A percentile compares a stretch with the other conserved stretches of the same genome.
Conservation (phyloP, 2,113 vertebrate species). For the Callithrix jacchus region DNA sequence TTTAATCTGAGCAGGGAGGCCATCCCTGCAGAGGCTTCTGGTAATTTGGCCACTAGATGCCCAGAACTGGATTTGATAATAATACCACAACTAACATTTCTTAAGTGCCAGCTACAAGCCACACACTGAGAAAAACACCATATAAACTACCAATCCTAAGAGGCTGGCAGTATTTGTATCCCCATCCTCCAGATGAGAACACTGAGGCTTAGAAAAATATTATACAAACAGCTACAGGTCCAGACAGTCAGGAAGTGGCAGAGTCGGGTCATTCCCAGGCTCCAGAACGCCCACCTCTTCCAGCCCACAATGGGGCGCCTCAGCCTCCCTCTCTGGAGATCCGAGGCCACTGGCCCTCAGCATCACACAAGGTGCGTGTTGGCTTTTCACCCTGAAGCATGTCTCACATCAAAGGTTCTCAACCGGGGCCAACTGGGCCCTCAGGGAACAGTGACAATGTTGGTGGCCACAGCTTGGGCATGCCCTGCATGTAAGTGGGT, state of each 20-base stretch:
- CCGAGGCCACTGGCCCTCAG: neutral
- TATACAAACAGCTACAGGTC: neutral
- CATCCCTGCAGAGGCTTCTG: neutral
- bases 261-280: neutral
- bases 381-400: neutral
- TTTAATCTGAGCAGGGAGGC: neutral
- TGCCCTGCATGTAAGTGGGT: neutral
- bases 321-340: neutral
- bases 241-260: fast-evolving
- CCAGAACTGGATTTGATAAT: neutral
- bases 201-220: slow-evolving; percentile 30
- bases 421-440: neutral
- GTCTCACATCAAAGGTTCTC: neutral
- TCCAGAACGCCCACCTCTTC: neutral
- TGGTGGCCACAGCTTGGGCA: neutral
- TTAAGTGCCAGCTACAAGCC: neutral
- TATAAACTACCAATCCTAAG: neutral
- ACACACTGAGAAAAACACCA: neutral
- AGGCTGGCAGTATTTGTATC: neutral
- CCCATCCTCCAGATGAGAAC: slow-evolving; percentile 18
- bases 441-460: neutral
- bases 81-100: neutral
- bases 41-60: neutral
- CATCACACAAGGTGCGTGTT: neutral
- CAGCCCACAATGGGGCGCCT: fast-evolving